A percentile compares a stretch with the other conserved stretches of the same genome.
These are phyloP conservation scores for Speoplatyrhinus poulsoni DNA, from an alignment of 2,113 vertebrate species.

Conservation along the genomic window DNA sequence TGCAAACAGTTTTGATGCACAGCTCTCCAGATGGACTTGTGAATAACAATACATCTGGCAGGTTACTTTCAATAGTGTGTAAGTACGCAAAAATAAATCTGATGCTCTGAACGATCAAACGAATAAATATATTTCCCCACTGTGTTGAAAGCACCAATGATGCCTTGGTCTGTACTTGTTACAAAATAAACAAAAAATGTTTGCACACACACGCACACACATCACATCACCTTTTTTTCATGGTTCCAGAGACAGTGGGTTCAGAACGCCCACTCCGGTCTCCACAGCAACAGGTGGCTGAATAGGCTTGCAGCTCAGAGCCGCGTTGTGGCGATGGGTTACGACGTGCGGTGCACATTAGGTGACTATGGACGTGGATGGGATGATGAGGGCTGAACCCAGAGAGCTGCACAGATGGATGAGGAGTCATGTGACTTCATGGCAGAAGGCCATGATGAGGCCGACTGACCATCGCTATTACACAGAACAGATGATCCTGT, in stretches of 20 bases:
- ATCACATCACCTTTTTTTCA: conserved; percentile 24
- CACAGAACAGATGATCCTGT: conserved; percentile 15
- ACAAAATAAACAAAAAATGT: neutral
- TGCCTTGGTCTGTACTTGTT: too few relatives aligned
- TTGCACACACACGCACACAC: conserved; percentile 4
- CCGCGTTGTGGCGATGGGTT: neutral
- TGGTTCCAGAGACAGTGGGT: conserved; percentile 48
- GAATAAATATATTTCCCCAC: too few relatives aligned
- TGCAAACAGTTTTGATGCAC: too few relatives aligned
- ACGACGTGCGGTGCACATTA: conserved; percentile 26
- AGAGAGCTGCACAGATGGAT: conserved; percentile 70
- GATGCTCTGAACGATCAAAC: too few relatives aligned
- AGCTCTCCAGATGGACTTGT: too few relatives aligned
- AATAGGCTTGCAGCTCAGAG: conserved; percentile 25
- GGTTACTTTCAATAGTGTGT: too few relatives aligned
- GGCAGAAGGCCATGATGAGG: conserved; percentile 37
- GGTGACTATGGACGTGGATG: conserved; percentile 33
- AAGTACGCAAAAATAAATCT: too few relatives aligned
- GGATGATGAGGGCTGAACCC: conserved; percentile 61
- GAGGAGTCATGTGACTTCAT: conserved; percentile 61
- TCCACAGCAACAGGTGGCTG: conserved; percentile 70
- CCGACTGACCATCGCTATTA: conserved; percentile 9
- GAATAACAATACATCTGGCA: too few relatives aligned
- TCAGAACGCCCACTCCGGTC: conserved; percentile 53
- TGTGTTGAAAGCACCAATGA: too few relatives aligned